Percentiles rank a stretch among this genome's conserved stretches.
These are phyloP conservation scores for Drosophila nikananu DNA, from an alignment of 1,140 invertebrate species.

Conservation along the genomic window DNA sequence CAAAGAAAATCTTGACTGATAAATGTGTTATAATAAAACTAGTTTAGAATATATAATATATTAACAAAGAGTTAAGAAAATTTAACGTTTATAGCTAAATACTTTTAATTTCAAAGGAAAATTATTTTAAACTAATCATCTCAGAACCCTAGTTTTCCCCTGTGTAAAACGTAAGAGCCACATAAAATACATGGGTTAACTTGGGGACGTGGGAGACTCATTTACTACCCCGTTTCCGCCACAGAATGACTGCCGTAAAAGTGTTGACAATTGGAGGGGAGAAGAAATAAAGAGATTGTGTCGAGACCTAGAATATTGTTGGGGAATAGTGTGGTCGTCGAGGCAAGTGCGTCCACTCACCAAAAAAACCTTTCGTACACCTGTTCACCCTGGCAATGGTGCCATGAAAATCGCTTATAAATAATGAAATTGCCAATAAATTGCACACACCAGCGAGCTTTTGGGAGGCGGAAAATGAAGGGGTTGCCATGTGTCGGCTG, in stretches of 20 bases:
- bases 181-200: constrained; percentile 1
- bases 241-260: constrained; percentile 27
- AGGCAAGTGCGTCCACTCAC: constrained; percentile 17
- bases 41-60: too few relatives aligned
- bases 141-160: neutral
- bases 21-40: too few relatives aligned
- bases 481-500: constrained; percentile 10
- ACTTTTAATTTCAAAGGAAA: too few relatives aligned
- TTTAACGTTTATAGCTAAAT: neutral
- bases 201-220: constrained; percentile 25
- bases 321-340: constrained; percentile 12
- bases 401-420: constrained; percentile 66
- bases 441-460: constrained; percentile 32
- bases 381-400: constrained; percentile 23
- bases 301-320: constrained; percentile 20
- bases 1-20: too few relatives aligned
- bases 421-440: constrained; percentile 77
- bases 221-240: constrained; percentile 9
- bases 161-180: neutral
- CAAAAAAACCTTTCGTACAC: constrained; percentile 13
- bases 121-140: too few relatives aligned
- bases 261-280: constrained; percentile 36
- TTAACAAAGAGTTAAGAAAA: neutral
- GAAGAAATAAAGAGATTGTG: constrained; percentile 16
- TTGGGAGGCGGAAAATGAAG: neutral